Evolutionary conservation across 2,113 vertebrate genomes (phyloP).

Genomic region (Spheniscus mendiculus): DNA sequence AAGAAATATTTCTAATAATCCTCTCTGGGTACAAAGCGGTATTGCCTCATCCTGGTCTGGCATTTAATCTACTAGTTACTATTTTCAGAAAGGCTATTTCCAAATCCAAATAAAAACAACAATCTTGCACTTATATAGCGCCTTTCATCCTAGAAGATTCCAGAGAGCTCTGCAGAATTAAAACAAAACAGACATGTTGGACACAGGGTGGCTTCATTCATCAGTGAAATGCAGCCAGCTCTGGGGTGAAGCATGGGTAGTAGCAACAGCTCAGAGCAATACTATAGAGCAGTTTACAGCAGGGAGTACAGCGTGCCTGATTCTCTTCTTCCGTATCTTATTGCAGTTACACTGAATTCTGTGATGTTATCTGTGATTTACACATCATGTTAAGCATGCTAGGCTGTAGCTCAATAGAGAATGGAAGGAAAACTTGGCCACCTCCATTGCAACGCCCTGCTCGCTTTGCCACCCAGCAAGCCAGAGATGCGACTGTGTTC

Average conservation of each 20-base stretch:
- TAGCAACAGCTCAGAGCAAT: background rate
- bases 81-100: slow-evolving; percentile 66
- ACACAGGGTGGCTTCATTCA: slow-evolving; percentile 43
- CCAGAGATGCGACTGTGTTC: background rate
- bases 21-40: slow-evolving; percentile 61
- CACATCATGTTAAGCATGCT: background rate
- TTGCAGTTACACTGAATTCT: background rate
- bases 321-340: background rate
- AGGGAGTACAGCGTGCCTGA: background rate
- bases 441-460: background rate
- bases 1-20: slow-evolving; percentile 72
- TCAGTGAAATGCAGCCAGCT: background rate
- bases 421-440: background rate
- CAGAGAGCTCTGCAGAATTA: slow-evolving; percentile 40
- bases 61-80: slow-evolving; percentile 64
- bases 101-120: slow-evolving; percentile 60
- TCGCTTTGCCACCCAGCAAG: background rate
- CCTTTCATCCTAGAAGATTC: slow-evolving; percentile 42
- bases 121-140: slow-evolving; percentile 20
- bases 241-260: background rate
- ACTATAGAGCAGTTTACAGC: background rate
- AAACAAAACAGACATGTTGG: slow-evolving; percentile 39
- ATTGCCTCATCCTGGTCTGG: slow-evolving; percentile 65
- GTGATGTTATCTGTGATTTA: background rate
- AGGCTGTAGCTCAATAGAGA: background rate